Conservation (phyloP, 2,888 invertebrate species). For the Dolichopus griseipennis region DNA sequence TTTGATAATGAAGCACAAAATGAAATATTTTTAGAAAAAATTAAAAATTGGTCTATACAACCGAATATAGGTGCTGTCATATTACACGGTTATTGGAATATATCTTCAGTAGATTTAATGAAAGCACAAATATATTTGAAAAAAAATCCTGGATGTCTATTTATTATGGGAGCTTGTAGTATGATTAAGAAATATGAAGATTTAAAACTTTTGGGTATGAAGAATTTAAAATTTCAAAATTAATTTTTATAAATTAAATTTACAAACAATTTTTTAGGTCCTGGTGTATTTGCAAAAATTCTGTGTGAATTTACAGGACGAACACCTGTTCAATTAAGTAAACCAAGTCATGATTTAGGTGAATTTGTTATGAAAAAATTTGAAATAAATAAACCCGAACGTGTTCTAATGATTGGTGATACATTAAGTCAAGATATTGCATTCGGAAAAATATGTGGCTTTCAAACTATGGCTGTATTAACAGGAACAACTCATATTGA, state of each 20-base stretch:
- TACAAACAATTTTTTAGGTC: constrained; percentile 24
- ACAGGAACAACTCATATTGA: constrained; percentile 40
- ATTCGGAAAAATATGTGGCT: constrained; percentile 60
- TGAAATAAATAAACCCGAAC: constrained; percentile 49
- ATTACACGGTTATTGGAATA: constrained; percentile 41
- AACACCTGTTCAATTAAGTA: constrained; percentile 40
- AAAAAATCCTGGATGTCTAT: constrained; percentile 38
- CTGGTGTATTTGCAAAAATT: constrained; percentile 28
- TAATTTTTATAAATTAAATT: constrained; percentile 21
- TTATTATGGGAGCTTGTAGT: constrained; percentile 41
- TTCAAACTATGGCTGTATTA: constrained; percentile 67
- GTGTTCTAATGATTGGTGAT: constrained; percentile 77
- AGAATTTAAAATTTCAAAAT: no score
- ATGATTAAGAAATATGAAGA: constrained; percentile 33
- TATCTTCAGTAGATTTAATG: constrained; percentile 41
- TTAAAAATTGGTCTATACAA: constrained; percentile 23
- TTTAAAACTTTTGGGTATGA: constrained; percentile 40
- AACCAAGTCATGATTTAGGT: constrained; percentile 41
- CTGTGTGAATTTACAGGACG: constrained; percentile 33
- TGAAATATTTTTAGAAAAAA: neutral
- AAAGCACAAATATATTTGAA: constrained; percentile 41
- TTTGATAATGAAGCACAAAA: neutral
- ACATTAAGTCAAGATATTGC: constrained; percentile 73
- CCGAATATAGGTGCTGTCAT: constrained; percentile 44
- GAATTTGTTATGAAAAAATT: constrained; percentile 35